Conservation (phyloP, 2,113 vertebrate genomes). For the Dipodomys merriami region DNA sequence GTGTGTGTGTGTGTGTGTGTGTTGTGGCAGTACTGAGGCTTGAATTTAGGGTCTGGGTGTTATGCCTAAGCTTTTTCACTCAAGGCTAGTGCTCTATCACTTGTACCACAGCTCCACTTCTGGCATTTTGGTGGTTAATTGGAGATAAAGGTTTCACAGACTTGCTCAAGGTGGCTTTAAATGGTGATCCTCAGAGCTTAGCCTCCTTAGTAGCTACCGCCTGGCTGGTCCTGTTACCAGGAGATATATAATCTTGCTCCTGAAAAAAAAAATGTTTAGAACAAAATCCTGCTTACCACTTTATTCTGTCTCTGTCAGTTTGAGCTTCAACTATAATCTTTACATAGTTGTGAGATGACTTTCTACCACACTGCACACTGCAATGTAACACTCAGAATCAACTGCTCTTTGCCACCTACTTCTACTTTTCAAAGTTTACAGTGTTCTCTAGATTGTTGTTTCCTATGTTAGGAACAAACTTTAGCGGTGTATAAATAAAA, state of each 20-base stretch:
- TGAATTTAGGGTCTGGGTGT: too few relatives aligned
- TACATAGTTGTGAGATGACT: neutral
- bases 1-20: neutral
- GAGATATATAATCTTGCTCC: neutral
- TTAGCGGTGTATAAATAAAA: conserved; percentile 31
- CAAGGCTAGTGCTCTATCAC: too few relatives aligned
- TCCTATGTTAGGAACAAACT: conserved; percentile 24
- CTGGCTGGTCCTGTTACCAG: neutral
- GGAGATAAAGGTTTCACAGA: too few relatives aligned
- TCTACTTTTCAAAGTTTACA: conserved; percentile 22
- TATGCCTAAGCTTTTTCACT: too few relatives aligned
- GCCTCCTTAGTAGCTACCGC: too few relatives aligned
- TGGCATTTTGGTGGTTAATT: too few relatives aligned
- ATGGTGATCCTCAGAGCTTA: too few relatives aligned
- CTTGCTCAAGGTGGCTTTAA: too few relatives aligned
- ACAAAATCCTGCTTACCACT: neutral
- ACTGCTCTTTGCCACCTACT: neutral
- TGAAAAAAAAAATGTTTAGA: conserved; percentile 25
- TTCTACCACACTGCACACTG: neutral
- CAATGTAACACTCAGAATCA: neutral
- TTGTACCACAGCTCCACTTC: too few relatives aligned
- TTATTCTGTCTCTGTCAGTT: conserved; percentile 28
- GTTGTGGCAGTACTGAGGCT: too few relatives aligned
- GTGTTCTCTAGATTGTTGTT: neutral
- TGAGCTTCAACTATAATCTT: conserved; percentile 2